Conservation (phyloP, 2,113 vertebrate genomes). For the Uria lomvia region DNA sequence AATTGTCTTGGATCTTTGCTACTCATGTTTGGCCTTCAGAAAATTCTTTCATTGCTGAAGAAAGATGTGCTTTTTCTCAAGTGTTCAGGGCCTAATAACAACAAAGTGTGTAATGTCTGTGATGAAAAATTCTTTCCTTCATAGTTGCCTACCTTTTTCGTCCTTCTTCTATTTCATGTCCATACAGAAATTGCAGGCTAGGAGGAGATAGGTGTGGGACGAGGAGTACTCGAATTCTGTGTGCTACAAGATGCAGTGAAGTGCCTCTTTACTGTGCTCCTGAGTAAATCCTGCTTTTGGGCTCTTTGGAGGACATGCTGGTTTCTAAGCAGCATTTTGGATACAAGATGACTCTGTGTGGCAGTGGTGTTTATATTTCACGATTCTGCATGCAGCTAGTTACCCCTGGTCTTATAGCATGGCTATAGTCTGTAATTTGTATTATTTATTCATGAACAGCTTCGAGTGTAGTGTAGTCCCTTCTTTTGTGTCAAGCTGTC, state of each 20-base stretch:
- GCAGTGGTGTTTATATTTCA: not conserved
- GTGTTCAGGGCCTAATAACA: not conserved
- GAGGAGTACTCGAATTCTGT: not conserved
- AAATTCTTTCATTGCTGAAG: not conserved
- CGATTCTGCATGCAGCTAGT: not conserved
- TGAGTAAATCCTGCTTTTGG: not conserved
- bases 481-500: not conserved
- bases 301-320: not conserved
- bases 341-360: not conserved
- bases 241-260: not conserved
- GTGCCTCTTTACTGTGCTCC: not conserved
- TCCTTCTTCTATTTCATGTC: not conserved
- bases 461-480: not conserved
- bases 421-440: not conserved
- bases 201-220: not conserved
- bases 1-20: not conserved
- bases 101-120: not conserved
- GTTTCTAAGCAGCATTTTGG: not conserved
- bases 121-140: not conserved
- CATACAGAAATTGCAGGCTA: not conserved
- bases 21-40: not conserved
- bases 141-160: not conserved
- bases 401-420: not conserved
- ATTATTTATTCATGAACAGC: not conserved
- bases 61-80: slow-evolving; percentile 1